Evolutionary conservation across 2,888 invertebrate species (phyloP).

Genomic region (Euspilapteryx auroguttella): DNA sequence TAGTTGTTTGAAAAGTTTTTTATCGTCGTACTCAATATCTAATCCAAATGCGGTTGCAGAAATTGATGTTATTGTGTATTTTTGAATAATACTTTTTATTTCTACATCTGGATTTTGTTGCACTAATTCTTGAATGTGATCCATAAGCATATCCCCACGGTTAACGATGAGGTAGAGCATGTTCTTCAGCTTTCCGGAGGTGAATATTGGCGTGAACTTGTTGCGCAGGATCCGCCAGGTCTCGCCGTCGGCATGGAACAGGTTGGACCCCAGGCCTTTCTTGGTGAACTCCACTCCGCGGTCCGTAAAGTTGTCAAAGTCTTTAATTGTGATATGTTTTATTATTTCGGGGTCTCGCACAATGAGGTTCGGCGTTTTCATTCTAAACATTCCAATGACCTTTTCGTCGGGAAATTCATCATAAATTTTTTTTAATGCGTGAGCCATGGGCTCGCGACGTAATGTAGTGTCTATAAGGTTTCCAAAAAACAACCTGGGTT

Average conservation of each 20-base stretch:
- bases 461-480: background rate
- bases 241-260: constrained; percentile 8
- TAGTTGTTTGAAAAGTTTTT: too few relatives aligned
- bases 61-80: constrained; percentile 7
- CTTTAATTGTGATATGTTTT: constrained; percentile 6
- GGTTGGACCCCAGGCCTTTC: constrained; percentile 7
- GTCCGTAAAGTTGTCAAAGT: constrained; percentile 6
- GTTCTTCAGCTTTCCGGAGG: constrained; percentile 7
- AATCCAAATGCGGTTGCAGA: constrained; percentile 7
- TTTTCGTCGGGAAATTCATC: constrained; percentile 3
- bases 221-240: constrained; percentile 7
- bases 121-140: background rate
- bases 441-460: background rate
- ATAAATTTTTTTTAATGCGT: background rate
- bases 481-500: constrained; percentile 1
- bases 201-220: too few relatives aligned
- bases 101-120: background rate
- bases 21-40: constrained; percentile 6
- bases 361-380: constrained; percentile 5
- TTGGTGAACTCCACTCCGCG: constrained; percentile 7
- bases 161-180: too few relatives aligned
- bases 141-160: constrained; percentile 2
- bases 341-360: constrained; percentile 6
- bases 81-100: background rate
- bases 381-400: constrained; percentile 7